These are phyloP conservation scores for Pollimyrus isidori DNA, from an alignment of 2,113 vertebrate genomes.

Conservation along the genomic window DNA sequence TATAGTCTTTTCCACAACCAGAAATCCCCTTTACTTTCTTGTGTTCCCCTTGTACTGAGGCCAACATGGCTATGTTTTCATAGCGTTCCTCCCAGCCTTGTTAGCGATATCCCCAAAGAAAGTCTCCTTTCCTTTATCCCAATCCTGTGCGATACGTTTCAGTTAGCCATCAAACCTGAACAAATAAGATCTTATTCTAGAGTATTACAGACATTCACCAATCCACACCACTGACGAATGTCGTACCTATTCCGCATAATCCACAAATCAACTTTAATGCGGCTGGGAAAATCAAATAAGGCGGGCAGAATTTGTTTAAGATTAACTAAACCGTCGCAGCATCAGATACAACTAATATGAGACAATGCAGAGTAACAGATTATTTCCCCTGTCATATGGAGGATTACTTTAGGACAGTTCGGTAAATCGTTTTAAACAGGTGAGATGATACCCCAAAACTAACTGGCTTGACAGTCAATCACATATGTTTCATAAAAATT, in stretches of 20 bases:
- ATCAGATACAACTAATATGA: neutral
- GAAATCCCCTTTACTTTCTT: neutral
- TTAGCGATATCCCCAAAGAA: neutral
- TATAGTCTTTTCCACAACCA: neutral
- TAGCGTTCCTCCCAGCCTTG: neutral
- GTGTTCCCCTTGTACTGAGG: neutral
- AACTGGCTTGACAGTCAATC: neutral
- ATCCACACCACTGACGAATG: neutral
- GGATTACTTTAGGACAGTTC: neutral
- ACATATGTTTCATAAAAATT: neutral
- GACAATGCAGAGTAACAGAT: neutral
- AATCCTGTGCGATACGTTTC: neutral
- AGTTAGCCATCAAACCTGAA: neutral
- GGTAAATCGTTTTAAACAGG: neutral
- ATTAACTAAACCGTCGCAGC: neutral
- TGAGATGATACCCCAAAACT: neutral
- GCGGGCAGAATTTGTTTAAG: neutral
- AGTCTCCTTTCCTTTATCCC: neutral
- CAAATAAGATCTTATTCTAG: neutral
- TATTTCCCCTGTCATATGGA: neutral
- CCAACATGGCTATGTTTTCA: neutral
- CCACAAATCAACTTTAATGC: neutral
- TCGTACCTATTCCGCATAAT: neutral
- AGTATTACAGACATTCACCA: neutral
- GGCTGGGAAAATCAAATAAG: neutral